A percentile compares a stretch with the other conserved stretches of the same genome.
phyloP scores from a whole-genome alignment of 2,113 vertebrate genomes.

The Baryphthengus martii region DNA sequence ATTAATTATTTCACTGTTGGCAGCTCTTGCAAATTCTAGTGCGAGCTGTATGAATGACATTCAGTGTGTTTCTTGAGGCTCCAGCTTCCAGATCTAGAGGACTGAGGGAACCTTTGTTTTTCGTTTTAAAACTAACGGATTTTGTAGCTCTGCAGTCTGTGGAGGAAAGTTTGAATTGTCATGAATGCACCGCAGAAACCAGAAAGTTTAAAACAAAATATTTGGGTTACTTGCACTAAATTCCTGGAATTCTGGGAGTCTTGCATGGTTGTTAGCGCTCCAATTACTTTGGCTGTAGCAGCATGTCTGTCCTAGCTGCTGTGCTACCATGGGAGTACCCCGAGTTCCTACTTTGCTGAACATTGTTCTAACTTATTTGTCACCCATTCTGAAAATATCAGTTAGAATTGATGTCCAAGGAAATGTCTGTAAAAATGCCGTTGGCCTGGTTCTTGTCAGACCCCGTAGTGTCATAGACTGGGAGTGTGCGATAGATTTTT shows the following conservation, averaged over 20 bases:
- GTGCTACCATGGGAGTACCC: neutral
- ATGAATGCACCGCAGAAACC: neutral
- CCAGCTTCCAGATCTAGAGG: neutral
- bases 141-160: neutral
- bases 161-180: neutral
- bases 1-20: slow-evolving; percentile 47
- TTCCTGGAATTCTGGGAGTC: neutral
- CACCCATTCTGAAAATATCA: neutral
- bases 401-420: neutral
- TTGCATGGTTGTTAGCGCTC: rapidly evolving
- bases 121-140: neutral
- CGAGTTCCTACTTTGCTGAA: neutral
- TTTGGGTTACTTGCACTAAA: neutral
- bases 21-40: neutral
- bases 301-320: neutral
- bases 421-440: neutral
- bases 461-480: neutral
- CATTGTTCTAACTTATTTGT: neutral
- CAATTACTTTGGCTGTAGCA: neutral
- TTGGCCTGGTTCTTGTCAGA: neutral
- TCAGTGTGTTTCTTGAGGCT: slow-evolving; percentile 30
- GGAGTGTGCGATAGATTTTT: neutral
- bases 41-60: neutral
- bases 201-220: slow-evolving; percentile 1
- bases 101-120: slow-evolving; percentile 56